Base-by-base conservation (phyloP, 2,113 vertebrate species). In the Zeus faber region DNA sequence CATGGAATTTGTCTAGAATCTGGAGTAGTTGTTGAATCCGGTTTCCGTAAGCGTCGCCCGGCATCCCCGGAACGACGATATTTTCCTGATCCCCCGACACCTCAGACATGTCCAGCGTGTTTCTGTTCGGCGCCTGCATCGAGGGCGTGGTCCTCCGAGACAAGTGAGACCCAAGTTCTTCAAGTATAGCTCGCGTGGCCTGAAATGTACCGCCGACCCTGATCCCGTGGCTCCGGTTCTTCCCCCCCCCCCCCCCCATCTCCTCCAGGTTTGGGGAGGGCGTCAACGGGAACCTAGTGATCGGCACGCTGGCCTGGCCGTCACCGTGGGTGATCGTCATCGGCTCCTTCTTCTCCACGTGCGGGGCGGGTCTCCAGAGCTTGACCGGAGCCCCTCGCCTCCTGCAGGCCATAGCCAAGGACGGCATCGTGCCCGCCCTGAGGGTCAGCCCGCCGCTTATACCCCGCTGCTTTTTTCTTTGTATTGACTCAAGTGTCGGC, bases 241-340 rank as follows among this genome's bases (percentile, higher is more conserved):
- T 35, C 11, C 23, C 17, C 11, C 11, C n/a, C 35, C 3, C 24
- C 16, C 20, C 56, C 25, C 60, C 7, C 3, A 6, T 3, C 45
- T 53, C 20, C 0, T 41, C 31, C 70, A 98, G 96, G 86, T 98
- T 98, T 20, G 96, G 96, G 6, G 96, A 98, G 78, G 95, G 93
- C 0, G 95, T 98, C 65, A 92, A 93, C 0, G 96, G 96, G 51
- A 98, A 98, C 75, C 77, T 98, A 82, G 96, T 98, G 71, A 96
- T 98, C 9, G 96, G 96, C 49, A 98, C 96, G 0, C 67, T 98
- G 72, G 93, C 96, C 0, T 98, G 96, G 96, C 96, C 96, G 0
- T 97, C 94, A 4, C 96, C 96, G 0, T 98, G 96, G 96, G 96
- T 98, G 66, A 98, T 98, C 9, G 96, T 98, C 76, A 92, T 98